Evolutionary conservation across 2,888 invertebrate species (phyloP).

Genomic region (Heliconius aoede): DNA sequence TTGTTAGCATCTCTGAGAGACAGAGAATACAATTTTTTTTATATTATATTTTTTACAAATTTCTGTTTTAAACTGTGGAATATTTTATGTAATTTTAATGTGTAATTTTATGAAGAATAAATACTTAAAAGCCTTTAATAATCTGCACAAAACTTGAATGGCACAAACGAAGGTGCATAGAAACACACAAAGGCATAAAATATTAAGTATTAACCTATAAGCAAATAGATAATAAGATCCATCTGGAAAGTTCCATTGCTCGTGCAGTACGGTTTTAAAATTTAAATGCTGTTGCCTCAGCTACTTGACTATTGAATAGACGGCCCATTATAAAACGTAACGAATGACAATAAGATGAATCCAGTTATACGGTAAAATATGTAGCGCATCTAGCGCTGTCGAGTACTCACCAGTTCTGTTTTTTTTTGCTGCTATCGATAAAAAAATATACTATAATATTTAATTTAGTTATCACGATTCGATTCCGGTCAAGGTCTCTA

Average conservation of each 20-base stretch:
- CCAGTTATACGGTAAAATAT: conserved; percentile 38
- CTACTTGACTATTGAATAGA: conserved; percentile 45
- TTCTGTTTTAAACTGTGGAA: not conserved
- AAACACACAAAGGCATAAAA: conserved; percentile 16
- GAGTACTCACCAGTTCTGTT: conserved; percentile 19
- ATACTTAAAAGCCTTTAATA: not conserved
- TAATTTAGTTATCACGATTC: conserved; percentile 18
- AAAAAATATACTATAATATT: conserved; percentile 22
- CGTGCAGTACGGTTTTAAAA: conserved; percentile 41
- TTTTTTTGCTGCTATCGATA: conserved; percentile 26
- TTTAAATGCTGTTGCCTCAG: conserved; percentile 44
- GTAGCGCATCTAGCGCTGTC: not conserved
- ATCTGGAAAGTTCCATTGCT: conserved; percentile 46
- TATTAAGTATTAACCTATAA: conserved; percentile 27
- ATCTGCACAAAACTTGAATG: not conserved
- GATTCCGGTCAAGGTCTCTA: conserved; percentile 35
- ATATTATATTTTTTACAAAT: too few species aligned
- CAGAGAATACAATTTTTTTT: too few species aligned
- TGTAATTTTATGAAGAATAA: not conserved
- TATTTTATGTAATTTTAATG: not conserved
- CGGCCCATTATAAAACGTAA: conserved; percentile 39
- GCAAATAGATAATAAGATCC: conserved; percentile 31
- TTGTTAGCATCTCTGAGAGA: too few species aligned
- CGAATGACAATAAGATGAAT: conserved; percentile 43
- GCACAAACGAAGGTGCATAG: not conserved